These are phyloP conservation scores for Typhlomys cinereus DNA, from an alignment of 2,113 vertebrate species.

Conservation along the genomic window DNA sequence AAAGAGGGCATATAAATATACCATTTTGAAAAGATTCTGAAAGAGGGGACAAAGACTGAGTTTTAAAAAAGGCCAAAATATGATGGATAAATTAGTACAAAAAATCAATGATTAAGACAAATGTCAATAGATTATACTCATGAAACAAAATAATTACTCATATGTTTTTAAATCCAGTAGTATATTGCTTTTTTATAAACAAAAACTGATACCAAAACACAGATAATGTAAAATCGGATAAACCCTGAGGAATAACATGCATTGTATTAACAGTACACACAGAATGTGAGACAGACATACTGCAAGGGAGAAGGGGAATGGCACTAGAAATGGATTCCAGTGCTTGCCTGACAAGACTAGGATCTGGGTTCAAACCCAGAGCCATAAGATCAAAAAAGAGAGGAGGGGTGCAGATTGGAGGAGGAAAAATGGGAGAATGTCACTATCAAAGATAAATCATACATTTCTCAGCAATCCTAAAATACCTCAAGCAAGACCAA, in stretches of 20 bases:
- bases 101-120: constrained; percentile 10
- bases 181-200: neutral
- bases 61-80: neutral
- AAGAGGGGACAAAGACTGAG: neutral
- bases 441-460: no score
- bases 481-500: neutral
- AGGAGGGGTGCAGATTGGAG: no score
- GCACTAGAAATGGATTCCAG: neutral
- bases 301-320: no score
- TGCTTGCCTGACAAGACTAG: no score
- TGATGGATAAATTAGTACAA: neutral
- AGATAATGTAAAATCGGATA: neutral
- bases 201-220: neutral
- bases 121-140: neutral
- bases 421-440: no score
- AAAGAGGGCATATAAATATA: neutral
- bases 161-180: constrained; percentile 27
- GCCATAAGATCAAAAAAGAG: no score
- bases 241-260: neutral
- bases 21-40: neutral
- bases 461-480: neutral
- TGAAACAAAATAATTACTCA: no score
- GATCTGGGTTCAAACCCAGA: no score
- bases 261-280: neutral
- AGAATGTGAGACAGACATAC: no score